Evolutionary conservation across 2,113 vertebrate genomes (phyloP).

Genomic region (Daphoenositta chrysoptera): DNA sequence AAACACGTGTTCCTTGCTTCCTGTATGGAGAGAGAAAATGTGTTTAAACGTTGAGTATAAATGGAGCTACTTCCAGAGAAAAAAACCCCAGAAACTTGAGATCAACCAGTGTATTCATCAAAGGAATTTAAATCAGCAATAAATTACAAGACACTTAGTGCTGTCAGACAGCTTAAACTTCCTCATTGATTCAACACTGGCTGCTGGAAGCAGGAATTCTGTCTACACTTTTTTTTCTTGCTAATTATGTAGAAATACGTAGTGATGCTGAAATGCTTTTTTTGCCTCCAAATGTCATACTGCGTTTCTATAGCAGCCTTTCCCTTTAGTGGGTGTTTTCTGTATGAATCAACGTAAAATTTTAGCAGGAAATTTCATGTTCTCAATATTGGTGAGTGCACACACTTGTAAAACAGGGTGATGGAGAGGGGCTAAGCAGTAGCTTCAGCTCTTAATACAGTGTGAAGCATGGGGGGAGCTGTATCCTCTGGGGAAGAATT

Average conservation of each 20-base stretch:
- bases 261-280: not conserved
- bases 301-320: not conserved
- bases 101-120: not conserved
- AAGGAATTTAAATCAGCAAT: not conserved
- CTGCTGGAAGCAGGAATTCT: not conserved
- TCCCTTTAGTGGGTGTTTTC: not conserved
- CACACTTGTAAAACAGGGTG: not conserved
- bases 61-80: not conserved
- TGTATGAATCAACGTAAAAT: not conserved
- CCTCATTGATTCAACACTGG: not conserved
- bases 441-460: not conserved
- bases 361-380: not conserved
- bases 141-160: not conserved
- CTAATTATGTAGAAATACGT: not conserved
- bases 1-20: not conserved
- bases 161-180: not conserved
- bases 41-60: not conserved
- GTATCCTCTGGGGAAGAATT: not conserved
- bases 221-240: not conserved
- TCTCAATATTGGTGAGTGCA: fast-evolving
- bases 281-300: not conserved
- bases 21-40: not conserved
- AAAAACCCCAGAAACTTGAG: not conserved
- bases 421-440: not conserved
- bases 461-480: not conserved